Base-by-base conservation (phyloP, 2,888 invertebrate species). In the Drosophila multiciliata region DNA sequence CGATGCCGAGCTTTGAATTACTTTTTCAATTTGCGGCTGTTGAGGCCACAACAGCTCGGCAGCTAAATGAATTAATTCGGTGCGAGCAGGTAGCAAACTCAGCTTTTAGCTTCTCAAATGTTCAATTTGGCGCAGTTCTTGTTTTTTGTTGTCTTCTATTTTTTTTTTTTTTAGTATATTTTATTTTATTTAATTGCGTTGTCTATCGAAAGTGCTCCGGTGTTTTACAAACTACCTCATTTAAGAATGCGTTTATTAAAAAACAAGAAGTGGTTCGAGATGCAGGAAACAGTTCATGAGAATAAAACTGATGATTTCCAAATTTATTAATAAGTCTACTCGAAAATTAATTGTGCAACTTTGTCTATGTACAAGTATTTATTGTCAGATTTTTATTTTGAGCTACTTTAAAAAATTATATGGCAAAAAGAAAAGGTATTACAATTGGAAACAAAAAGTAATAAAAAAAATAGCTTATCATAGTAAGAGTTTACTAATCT, bases 51-150 rank as follows among this genome's bases (percentile, higher is more conserved):
- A 59, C 50, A 73, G 52, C 66, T 57, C 71, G 66, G 70, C 84
- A 80, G 83, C 85, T 85, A 86, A 87, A 86, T 87, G 80, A 86
- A 86, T 85, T 86, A 87, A 85, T 80, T 73, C 69, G 74, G 78
- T 75, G 74, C 66, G 70, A 50, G 45, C 74, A 75, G 64, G 75
- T 61, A 68, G 73, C 75, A 26, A 55, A 52, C 54, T 54, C 48
- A 52, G 50, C 38, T 35, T 29, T 48, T 60, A 71, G 36, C 65
- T 67, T 67, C 53, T 57, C 50, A 48, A 50, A 66, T 52, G 65
- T 66, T 87, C 83, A 85, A 87, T 85, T 85, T 87, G 73, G 80
- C 66, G 33, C 29, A 54, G 45, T 57, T 61, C 26, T 40, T 53
- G 32, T 40, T 20, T 38, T 32, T 4, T 1, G 26, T 35, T 49